Base-by-base conservation (phyloP, 2,113 vertebrate genomes). In the Scomber japonicus region DNA sequence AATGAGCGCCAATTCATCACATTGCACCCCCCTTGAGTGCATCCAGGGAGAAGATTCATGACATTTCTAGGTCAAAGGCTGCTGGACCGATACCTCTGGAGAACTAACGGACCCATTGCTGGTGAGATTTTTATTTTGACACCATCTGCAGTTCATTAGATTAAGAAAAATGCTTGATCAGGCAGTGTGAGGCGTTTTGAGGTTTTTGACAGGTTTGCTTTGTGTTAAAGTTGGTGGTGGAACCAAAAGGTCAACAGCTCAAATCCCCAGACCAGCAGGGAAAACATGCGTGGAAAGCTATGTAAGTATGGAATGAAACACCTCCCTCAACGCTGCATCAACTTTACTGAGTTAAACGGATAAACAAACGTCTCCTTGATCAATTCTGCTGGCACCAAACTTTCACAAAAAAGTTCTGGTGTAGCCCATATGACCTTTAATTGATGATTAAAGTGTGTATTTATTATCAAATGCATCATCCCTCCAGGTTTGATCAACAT, bases 1-100 rank as follows among this genome's bases (percentile, higher is more conserved):
- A 49, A 62, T 66, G 68, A 51, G 31, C 19, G n/a, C 24, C 64
- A n/a, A 54, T 86, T 35, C 59, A 62, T 82, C 63, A 64, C 13
- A 17, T 21, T 17, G 62, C 31, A 53, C 12, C 6, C 2, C 11
- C 16, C 2, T 73, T n/a, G 19, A 27, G 53, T 54, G 31, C 71
- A 65, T 83, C 27, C 51, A 50, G 48, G 64, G 1, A 0, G 74
- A 76, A 55, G 24, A 59, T 21, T 61, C 31, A 48, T 54, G 60
- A 75, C 71, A 16, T 80, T 70, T 78, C 68, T n/a, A 31, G 27
- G 60, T 31, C 54, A 76, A 81, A 72, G 48, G 45, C 17, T 49
- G 40, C 15, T 44, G 30, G 15, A 53, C 35, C 44, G 3, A 5
- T 49, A 49, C 17, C 60, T 75, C 40, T 19, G 6, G 45, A 48